Base-by-base conservation (phyloP, 2,888 invertebrate genomes). In the Perizoma flavofasciatum region DNA sequence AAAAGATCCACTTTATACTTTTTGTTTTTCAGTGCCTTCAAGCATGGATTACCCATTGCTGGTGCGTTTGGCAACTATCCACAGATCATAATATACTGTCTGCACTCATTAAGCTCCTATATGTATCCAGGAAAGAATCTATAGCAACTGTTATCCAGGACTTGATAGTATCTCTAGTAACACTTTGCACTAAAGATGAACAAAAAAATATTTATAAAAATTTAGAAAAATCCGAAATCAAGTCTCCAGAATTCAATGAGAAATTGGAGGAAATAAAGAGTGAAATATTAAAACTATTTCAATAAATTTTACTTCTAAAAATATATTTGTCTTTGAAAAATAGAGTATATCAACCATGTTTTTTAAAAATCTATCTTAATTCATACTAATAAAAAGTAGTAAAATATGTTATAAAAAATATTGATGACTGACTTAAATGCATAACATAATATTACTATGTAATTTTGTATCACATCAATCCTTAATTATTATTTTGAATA, bases 31-130 rank as follows among this genome's bases (percentile, higher is more conserved):
- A 90, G 91, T 86, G 85, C 63, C 73, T 89, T 1, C 71, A 83
- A 66, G 79, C 71, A 60, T 92, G 91, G 91, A 72, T 87, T 10
- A 83, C 72, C 59, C 74, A 88, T 63, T 85, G 87, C 63, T 91
- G 91, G 90, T 86, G 85, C 57, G 73, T 78, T 7, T 90, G 88
- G 89, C 79, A 74, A 58, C 66, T 86, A 5, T 67, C 73, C 5
- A 66, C 74, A 8, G 85, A 87, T 49, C 74, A 83, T 11, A 85
- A 81, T 56, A 58, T 89, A 11, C 62, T 91, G 8, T 81, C 84
- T 5, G 64, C 73, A n/a, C 71, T 91, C 11, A 72, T 91, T 0
- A 91, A 88, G 73, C 68, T 82, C 10, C 75, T 90, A 10, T 86
- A 85, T 71, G 70, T 79, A 32, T 73, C 80, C 41, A 75, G 80